These are phyloP conservation scores for Meiosimyza platycephala DNA, from an alignment of 2,888 invertebrate species.

Conservation along the genomic window DNA sequence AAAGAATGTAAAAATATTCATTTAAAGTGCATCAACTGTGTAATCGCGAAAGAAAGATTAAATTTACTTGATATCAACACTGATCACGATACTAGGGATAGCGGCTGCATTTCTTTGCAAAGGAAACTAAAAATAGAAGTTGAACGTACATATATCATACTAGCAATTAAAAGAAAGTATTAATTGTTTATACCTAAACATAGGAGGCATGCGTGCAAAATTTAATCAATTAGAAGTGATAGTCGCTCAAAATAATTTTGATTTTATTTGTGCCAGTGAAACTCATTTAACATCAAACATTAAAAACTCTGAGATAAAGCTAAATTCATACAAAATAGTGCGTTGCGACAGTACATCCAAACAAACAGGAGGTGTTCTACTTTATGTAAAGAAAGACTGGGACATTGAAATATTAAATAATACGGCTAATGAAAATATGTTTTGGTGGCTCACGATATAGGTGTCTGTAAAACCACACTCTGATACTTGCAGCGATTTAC, in stretches of 20 bases:
- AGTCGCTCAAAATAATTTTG: background rate
- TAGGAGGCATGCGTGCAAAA: slow-evolving; percentile 19
- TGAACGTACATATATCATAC: slow-evolving; percentile 14
- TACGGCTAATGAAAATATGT: background rate
- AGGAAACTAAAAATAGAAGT: slow-evolving; percentile 18
- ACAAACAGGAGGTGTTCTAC: background rate
- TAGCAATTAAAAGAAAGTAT: slow-evolving; percentile 21
- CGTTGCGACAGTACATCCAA: background rate
- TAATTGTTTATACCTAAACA: slow-evolving; percentile 19
- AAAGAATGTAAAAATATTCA: no score
- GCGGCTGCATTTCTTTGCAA: slow-evolving; percentile 1
- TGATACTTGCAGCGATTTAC: background rate
- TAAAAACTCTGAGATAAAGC: background rate
- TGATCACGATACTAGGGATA: slow-evolving; percentile 33
- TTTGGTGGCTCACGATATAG: background rate
- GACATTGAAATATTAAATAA: background rate
- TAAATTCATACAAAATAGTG: background rate
- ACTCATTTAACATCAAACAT: slow-evolving; percentile 17
- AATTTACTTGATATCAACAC: slow-evolving; percentile 6
- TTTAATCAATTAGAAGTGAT: slow-evolving; percentile 16
- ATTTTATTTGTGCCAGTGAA: background rate
- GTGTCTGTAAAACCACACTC: background rate
- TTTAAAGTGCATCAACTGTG: slow-evolving; percentile 16
- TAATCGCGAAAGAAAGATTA: no score
- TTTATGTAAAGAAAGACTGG: background rate